A percentile compares a stretch with the other conserved stretches of the same genome.
These are phyloP conservation scores for Platalea minor DNA, from an alignment of 2,797 vertebrate species.

Conservation along the genomic window DNA sequence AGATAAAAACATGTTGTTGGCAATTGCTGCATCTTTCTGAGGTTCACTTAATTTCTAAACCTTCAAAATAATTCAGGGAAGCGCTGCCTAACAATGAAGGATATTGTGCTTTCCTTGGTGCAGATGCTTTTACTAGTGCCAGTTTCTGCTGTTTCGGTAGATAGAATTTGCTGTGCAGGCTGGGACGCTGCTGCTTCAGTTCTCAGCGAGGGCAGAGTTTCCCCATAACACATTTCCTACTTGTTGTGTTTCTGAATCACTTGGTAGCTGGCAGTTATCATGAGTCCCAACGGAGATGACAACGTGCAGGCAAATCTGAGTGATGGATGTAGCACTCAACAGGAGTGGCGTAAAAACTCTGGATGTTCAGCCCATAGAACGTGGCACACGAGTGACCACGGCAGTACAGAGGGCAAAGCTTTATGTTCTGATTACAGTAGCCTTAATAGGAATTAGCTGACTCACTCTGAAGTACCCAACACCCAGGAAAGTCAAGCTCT, in stretches of 20 bases:
- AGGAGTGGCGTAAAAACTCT: background rate
- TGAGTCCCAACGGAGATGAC: background rate
- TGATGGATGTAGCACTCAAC: background rate
- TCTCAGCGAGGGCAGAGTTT: background rate
- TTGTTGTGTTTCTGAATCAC: background rate
- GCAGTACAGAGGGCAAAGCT: background rate
- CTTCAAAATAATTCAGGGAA: background rate
- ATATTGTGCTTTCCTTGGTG: background rate
- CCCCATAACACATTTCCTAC: background rate
- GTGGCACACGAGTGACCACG: rapidly evolving
- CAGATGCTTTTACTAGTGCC: background rate
- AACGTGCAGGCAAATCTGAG: background rate
- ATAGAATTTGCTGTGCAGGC: background rate
- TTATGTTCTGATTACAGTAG: background rate
- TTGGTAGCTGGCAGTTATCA: background rate
- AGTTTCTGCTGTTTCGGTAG: background rate
- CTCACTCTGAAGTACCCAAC: background rate
- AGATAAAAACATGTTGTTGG: slow-evolving; percentile 63
- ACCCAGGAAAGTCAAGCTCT: background rate
- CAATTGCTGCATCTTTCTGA: slow-evolving; percentile 49
- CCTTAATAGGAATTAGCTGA: background rate
- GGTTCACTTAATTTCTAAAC: background rate
- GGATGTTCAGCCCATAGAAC: too few species aligned
- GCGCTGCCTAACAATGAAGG: background rate
- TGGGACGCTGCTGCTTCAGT: background rate